Base-by-base conservation (phyloP, 2,888 invertebrate species). In the Blastobasis lacticolella region DNA sequence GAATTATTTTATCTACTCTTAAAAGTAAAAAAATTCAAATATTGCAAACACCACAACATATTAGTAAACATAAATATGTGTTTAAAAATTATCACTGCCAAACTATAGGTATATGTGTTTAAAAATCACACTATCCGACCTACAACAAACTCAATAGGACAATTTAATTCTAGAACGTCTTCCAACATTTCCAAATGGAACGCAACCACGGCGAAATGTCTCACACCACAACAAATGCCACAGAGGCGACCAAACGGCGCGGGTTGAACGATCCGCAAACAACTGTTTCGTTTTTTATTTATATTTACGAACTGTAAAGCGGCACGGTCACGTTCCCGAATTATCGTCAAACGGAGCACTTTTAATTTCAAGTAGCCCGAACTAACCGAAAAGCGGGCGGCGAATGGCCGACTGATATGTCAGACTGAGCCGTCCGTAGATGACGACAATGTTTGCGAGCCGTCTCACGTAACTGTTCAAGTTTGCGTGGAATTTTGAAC, bases 321-420 rank as follows among this genome's bases (percentile, higher is more conserved):
- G 44, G 49, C 10, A 49, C 54, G 41, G 51, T 49, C 46, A 43
- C 49, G 46, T 44, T 36, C 4, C 10, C 10, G 36, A n/a, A 50
- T 38, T 42, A 46, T 38, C 3, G 23, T 23, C 46, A 7, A 38
- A 45, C 38, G 41, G 49, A 56, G 55, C 58, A 63, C 59, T 61
- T 58, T 59, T 57, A 61, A 57, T 60, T 61, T 61, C 59, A 54
- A 46, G 64, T 63, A 71, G 69, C 67, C 59, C 54, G 68, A 69
- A 71, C 63, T 65, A 23, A 58, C 58, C 68, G 62, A 60, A 61
- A 64, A 58, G 54, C 68, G 62, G 65, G 64, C 69, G 62, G 59
- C 58, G 63, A 23, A 23, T 23, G 23, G 23, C 23, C 23, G 23
- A 75, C 67, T 73, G 76, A 63, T 71, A 65, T 58, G 61, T 58